Conservation (phyloP, 2,113 vertebrate species). For the Caloenas nicobarica region DNA sequence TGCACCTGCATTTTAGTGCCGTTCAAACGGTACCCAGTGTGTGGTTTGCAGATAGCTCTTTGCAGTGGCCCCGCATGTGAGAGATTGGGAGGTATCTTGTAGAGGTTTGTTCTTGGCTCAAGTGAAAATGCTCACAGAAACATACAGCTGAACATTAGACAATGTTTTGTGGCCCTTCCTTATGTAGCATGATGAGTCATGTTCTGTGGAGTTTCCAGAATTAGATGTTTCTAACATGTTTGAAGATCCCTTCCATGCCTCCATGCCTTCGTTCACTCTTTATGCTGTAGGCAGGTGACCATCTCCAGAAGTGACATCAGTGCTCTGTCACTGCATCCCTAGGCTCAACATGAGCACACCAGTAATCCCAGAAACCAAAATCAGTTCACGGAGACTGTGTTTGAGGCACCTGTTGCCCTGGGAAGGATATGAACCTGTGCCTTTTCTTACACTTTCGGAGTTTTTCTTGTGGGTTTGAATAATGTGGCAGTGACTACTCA, state of each 20-base stretch:
- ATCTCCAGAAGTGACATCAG: fast-evolving
- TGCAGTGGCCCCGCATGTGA: neutral
- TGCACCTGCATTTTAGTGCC: neutral
- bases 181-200: fast-evolving
- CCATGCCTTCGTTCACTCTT: neutral
- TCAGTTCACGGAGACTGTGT: fast-evolving
- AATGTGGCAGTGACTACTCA: neutral
- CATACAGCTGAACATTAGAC: fast-evolving
- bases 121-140: neutral
- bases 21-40: fast-evolving
- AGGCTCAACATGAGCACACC: fast-evolving
- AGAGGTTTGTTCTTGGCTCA: neutral
- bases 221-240: fast-evolving
- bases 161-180: neutral
- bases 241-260: neutral
- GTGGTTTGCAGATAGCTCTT: neutral
- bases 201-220: neutral
- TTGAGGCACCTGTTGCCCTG: fast-evolving
- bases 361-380: neutral
- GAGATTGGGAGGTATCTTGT: neutral
- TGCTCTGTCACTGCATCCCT: neutral
- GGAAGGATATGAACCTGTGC: neutral
- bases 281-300: neutral
- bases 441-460: neutral
- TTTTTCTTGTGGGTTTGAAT: neutral